Conservation (phyloP, 2,888 invertebrate species). For the Gnatocerus cornutus region DNA sequence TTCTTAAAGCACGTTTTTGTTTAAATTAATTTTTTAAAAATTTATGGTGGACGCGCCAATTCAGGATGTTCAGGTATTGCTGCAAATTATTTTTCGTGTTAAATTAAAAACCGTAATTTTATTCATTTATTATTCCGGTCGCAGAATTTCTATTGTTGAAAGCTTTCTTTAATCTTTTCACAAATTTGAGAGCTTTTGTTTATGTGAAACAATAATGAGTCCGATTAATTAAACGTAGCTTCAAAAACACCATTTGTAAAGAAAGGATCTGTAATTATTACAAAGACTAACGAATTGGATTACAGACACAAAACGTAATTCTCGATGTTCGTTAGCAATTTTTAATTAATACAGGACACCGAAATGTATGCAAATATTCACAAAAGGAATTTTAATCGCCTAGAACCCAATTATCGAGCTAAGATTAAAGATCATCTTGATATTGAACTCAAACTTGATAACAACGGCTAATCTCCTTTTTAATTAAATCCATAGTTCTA, state of each 20-base stretch:
- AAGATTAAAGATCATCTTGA: slow-evolving; percentile 30
- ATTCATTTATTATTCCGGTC: too few species aligned
- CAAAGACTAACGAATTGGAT: background rate
- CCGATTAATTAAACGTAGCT: slow-evolving; percentile 31
- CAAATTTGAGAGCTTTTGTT: background rate
- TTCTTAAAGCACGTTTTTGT: too few species aligned
- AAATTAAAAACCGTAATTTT: too few species aligned
- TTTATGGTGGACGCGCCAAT: too few species aligned
- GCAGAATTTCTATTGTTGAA: too few species aligned
- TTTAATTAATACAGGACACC: slow-evolving; percentile 15
- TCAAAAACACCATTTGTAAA: slow-evolving; percentile 8
- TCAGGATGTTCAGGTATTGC: too few species aligned
- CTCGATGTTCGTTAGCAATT: background rate
- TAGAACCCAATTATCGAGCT: slow-evolving; percentile 23
- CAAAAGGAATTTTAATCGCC: slow-evolving; percentile 37
- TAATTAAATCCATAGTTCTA: slow-evolving; percentile 46
- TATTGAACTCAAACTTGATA: slow-evolving; percentile 41
- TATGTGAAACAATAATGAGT: slow-evolving; percentile 23
- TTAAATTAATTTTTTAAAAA: too few species aligned
- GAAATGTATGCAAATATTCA: slow-evolving; percentile 23
- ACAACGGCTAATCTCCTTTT: slow-evolving; percentile 45
- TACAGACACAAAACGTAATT: slow-evolving; percentile 1
- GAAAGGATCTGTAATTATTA: slow-evolving; percentile 12
- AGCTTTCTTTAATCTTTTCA: background rate
- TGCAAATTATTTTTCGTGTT: too few species aligned